phyloP scores from a whole-genome alignment of 2,888 invertebrate species.

The Drosophila subsilvestris region DNA sequence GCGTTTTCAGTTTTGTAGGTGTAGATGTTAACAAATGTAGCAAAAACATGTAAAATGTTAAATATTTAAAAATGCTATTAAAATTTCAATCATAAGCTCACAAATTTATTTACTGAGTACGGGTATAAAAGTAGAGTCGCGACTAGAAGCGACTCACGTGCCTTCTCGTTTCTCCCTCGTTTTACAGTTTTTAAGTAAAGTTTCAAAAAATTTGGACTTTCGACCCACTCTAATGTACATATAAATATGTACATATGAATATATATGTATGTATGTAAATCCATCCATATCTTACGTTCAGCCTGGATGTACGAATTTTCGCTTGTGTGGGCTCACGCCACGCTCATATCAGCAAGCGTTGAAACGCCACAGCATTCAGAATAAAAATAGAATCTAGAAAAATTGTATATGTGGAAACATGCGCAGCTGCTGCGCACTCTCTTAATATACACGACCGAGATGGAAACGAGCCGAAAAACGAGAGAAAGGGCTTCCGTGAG shows the following conservation, averaged over 20 bases:
- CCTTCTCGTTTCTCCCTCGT: no score
- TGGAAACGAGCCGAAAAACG: constrained; percentile 1
- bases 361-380: constrained; percentile 16
- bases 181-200: no score
- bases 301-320: constrained; percentile 4
- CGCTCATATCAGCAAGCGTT: background rate
- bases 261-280: background rate
- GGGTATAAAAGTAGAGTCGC: no score
- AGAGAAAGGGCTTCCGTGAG: constrained; percentile 34
- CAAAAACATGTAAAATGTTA: no score
- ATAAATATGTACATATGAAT: background rate
- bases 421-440: constrained; percentile 64
- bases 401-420: constrained; percentile 71
- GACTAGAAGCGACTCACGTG: no score
- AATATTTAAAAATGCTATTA: no score
- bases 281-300: background rate
- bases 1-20: no score
- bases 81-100: no score
- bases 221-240: no score
- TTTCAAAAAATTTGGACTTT: no score
- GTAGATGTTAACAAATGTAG: no score
- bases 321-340: constrained; percentile 9
- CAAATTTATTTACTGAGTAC: no score
- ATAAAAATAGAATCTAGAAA: constrained; percentile 61
- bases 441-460: constrained; percentile 24